Base-by-base conservation (phyloP, 2,113 vertebrate genomes). In the Puntigrus tetrazona region DNA sequence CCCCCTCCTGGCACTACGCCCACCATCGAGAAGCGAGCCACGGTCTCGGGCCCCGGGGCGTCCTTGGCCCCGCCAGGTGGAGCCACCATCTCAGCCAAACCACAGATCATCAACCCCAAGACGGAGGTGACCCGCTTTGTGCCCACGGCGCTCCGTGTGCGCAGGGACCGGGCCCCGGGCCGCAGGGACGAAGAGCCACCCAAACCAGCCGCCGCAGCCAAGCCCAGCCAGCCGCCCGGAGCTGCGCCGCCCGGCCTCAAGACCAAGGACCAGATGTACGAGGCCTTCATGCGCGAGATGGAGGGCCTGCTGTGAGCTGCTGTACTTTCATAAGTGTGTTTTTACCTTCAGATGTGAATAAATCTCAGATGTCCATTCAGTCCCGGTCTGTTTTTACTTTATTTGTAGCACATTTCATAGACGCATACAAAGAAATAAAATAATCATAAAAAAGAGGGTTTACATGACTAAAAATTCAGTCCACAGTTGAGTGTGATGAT, bases 221-320 rank as follows among this genome's bases (percentile, higher is more conserved):
- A 95, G 94, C 84, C 94, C 78, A 59, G 92, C 91, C 92, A 94
- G 74, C 89, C 94, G 47, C 88, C 91, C 1, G 92, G 94, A 0
- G 93, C 95, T 36, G 94, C 89, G 90, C 95, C 86, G 85, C 90
- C 96, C 87, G 97, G 91, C 77, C 96, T 99, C 94, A 97, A 98
- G 93, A 99, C 97, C 80, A 99, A 99, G 92, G 98, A 99, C 94
- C 97, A 99, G 89, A 95, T 99, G 82, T 99, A 99, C 88, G 98
- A 99, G 92, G 97, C 97, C 38, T 99, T 99, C 89, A 99, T 99
- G 98, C 97, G 98, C 84, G 98, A 99, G 91, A 99, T 99, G 98
- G 96, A 99, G 88, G 97, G 98, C 84, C 95, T 99, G 5, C 96
- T 99, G 55, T 96, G 77, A 79, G 11, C 50, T 52, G 6, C 5